Conservation (phyloP, 2,888 invertebrate species). For the Hemaris fuciformis region DNA sequence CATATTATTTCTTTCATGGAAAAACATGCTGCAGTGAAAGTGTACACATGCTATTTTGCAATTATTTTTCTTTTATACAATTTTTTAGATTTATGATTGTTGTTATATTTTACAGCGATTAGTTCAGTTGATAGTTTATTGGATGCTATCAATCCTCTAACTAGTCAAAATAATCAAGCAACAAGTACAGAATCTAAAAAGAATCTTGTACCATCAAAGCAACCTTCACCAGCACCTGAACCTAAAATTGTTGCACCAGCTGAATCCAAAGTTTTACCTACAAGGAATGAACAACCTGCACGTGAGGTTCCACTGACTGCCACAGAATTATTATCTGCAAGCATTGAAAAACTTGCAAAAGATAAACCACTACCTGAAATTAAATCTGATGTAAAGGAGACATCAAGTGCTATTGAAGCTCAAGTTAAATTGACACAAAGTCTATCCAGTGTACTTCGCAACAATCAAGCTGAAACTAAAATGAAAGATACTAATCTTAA, state of each 20-base stretch:
- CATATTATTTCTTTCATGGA: too few species aligned
- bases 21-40: too few species aligned
- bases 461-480: constrained; percentile 61
- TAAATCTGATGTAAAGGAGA: constrained; percentile 47
- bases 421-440: constrained; percentile 74
- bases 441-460: constrained; percentile 62
- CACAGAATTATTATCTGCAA: constrained; percentile 67
- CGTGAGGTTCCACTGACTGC: constrained; percentile 54
- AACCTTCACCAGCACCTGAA: constrained; percentile 40
- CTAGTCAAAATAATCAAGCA: constrained; percentile 66
- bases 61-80: too few species aligned
- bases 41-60: too few species aligned
- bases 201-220: constrained; percentile 37
- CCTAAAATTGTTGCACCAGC: constrained; percentile 32
- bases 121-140: constrained; percentile 68
- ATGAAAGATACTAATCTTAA: constrained; percentile 77
- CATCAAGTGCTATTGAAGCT: constrained; percentile 65
- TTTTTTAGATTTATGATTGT: not conserved
- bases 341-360: constrained; percentile 70
- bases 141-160: constrained; percentile 64
- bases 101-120: constrained; percentile 56
- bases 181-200: constrained; percentile 45
- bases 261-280: constrained; percentile 44
- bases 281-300: constrained; percentile 43
- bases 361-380: constrained; percentile 45